Percentiles rank a stretch among this genome's conserved stretches.
Conservation (phyloP, 2,113 vertebrate species). For the Lagopus muta region DNA sequence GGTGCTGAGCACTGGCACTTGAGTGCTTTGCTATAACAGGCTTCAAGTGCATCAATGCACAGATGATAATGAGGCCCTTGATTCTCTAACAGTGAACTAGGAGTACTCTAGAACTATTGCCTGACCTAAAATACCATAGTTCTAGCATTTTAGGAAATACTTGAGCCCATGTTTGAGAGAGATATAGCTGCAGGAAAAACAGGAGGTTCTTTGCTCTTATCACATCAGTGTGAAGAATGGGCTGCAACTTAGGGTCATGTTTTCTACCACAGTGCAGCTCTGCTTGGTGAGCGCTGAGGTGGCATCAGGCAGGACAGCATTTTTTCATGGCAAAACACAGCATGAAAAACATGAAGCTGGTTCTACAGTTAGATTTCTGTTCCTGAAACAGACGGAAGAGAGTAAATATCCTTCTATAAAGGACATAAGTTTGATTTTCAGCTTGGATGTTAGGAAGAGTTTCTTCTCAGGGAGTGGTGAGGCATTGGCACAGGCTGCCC, state of each 20-base stretch:
- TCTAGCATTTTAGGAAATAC: not conserved
- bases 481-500: too few species aligned
- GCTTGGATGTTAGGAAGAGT: too few species aligned
- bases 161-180: not conserved
- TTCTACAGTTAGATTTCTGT: not conserved
- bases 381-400: not conserved
- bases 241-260: too few species aligned
- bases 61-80: not conserved
- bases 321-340: not conserved
- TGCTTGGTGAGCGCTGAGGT: not conserved
- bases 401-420: not conserved
- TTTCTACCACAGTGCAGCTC: fast-evolving
- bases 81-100: not conserved
- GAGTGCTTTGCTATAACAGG: not conserved
- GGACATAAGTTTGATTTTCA: not conserved
- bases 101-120: not conserved
- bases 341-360: not conserved
- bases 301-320: not conserved
- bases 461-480: too few species aligned
- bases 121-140: too few species aligned
- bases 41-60: not conserved
- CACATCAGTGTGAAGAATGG: not conserved
- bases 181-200: not conserved
- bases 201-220: not conserved
- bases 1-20: not conserved